These are phyloP conservation scores for Phania funesta DNA, from an alignment of 2,888 invertebrate species.

Conservation along the genomic window DNA sequence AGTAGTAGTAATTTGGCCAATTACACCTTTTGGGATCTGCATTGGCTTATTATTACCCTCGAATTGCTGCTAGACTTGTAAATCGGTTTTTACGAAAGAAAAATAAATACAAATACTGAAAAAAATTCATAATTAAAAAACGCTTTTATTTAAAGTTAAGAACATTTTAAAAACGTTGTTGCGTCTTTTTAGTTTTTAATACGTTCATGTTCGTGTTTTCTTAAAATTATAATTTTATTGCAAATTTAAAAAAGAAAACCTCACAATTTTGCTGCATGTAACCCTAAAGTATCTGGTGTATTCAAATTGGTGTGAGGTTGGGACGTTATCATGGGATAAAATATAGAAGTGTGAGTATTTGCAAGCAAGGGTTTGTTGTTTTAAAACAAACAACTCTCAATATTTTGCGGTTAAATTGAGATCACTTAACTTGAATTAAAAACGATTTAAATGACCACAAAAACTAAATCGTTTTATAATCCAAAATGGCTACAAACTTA, in stretches of 20 bases:
- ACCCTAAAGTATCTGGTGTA: not conserved
- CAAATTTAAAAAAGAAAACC: not conserved
- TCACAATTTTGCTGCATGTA: slow-evolving; percentile 8
- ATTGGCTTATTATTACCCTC: too few relatives aligned
- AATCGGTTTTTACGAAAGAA: too few relatives aligned
- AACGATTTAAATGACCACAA: slow-evolving; percentile 63
- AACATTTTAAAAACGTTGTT: too few relatives aligned
- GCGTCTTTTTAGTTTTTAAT: too few relatives aligned
- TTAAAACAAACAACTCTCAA: slow-evolving; percentile 18
- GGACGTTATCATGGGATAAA: not conserved
- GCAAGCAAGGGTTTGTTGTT: not conserved
- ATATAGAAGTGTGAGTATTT: not conserved
- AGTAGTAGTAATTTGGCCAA: too few relatives aligned
- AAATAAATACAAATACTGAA: too few relatives aligned
- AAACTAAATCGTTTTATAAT: slow-evolving; percentile 59
- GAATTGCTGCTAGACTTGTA: too few relatives aligned
- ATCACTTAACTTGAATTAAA: slow-evolving; percentile 56
- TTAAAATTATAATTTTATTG: not conserved
- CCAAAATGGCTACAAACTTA: slow-evolving; percentile 36
- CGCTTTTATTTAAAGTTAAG: too few relatives aligned
- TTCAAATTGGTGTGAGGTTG: not conserved
- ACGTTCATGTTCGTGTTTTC: too few relatives aligned
- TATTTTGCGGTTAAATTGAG: slow-evolving; percentile 50
- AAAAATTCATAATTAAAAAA: too few relatives aligned
- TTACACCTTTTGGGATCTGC: too few relatives aligned